Conservation (phyloP, 2,113 vertebrate species). For the Tetrax tetrax region DNA sequence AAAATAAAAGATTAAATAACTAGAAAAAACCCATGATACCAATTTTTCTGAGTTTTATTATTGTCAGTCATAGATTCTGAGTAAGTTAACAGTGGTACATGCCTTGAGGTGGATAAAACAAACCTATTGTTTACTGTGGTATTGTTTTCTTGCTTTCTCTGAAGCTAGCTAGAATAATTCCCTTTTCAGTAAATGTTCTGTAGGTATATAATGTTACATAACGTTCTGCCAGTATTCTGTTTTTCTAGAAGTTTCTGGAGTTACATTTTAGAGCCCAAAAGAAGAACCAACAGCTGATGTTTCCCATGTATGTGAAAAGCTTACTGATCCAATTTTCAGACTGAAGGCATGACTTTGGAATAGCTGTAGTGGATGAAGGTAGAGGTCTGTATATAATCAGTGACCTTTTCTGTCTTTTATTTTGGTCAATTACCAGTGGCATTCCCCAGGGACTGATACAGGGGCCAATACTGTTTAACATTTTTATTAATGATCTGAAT, state of each 20-base stretch:
- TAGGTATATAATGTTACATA: neutral
- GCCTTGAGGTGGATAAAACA: neutral
- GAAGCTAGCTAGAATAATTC: neutral
- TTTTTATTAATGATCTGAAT: neutral
- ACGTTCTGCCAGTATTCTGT: neutral
- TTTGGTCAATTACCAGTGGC: rapidly evolving
- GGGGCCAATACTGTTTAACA: neutral
- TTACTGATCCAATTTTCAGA: neutral
- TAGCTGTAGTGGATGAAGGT: neutral
- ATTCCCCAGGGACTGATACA: neutral
- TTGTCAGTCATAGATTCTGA: neutral
- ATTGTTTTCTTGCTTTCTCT: neutral
- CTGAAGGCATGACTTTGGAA: neutral
- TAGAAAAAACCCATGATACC: neutral
- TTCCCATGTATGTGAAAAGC: neutral
- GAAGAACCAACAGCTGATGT: neutral
- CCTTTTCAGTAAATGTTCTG: neutral
- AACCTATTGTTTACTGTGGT: neutral
- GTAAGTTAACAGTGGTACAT: neutral
- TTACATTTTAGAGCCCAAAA: neutral
- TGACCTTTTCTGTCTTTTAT: neutral
- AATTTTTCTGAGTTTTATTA: neutral
- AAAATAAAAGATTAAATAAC: neutral
- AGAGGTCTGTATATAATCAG: neutral
- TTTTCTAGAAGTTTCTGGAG: neutral